phyloP scores from a whole-genome alignment of 1,140 invertebrate species.

The Drepana arcuata region DNA sequence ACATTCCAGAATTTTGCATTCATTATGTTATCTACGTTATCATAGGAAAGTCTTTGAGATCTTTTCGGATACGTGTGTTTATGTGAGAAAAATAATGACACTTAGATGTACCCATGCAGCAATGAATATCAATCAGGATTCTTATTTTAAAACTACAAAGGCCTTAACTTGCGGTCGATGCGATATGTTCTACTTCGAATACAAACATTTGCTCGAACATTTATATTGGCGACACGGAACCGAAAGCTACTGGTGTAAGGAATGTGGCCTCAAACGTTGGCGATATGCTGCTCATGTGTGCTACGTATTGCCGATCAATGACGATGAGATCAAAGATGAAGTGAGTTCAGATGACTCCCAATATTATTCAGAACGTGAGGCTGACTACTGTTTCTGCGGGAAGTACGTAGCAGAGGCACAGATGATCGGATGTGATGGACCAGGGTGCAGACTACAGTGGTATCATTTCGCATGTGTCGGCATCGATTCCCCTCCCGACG shows the following conservation, averaged over 20 bases:
- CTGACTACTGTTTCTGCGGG: constrained; percentile 27
- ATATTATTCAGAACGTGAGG: constrained; percentile 7
- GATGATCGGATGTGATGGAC: constrained; percentile 39
- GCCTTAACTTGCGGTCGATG: constrained; percentile 28
- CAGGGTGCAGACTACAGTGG: constrained; percentile 27
- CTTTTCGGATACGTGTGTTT: too few relatives aligned
- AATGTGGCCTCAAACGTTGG: constrained; percentile 31
- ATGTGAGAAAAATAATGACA: too few relatives aligned
- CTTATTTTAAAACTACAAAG: too few relatives aligned
- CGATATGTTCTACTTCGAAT: constrained; percentile 27
- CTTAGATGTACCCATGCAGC: too few relatives aligned
- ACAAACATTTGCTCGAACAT: constrained; percentile 33
- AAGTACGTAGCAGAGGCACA: constrained; percentile 19
- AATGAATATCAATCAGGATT: too few relatives aligned
- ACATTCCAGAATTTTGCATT: too few relatives aligned
- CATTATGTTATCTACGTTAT: too few relatives aligned
- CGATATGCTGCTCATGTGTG: constrained; percentile 29
- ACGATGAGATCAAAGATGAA: constrained; percentile 15
- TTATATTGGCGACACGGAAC: constrained; percentile 44
- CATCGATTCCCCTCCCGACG: constrained; percentile 21
- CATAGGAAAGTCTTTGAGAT: too few relatives aligned
- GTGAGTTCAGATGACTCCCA: constrained; percentile 1
- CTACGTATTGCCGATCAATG: constrained; percentile 26
- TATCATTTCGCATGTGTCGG: constrained; percentile 40
- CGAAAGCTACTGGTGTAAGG: constrained; percentile 29